A percentile compares a stretch with the other conserved stretches of the same genome.
These are phyloP conservation scores for Cancer borealis DNA, from an alignment of 2,888 invertebrate genomes.

Conservation along the genomic window DNA sequence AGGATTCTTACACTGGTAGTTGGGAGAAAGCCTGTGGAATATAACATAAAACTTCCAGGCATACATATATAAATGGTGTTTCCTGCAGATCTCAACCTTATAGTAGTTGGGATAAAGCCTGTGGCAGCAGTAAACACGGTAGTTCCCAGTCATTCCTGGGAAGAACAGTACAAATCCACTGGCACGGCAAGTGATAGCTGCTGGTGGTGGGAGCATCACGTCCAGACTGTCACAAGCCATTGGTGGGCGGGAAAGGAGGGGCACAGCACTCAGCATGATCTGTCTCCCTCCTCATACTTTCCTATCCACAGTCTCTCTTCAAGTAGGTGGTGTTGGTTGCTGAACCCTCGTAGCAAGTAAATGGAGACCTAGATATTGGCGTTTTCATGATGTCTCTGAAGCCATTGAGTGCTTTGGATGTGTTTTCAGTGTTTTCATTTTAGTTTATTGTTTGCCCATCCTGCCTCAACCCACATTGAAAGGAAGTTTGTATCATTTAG, in stretches of 20 bases:
- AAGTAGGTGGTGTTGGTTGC: constrained; percentile 1
- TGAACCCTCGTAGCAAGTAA: background rate
- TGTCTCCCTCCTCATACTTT: constrained; percentile 2
- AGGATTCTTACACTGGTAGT: constrained; percentile 15
- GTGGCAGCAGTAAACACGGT: background rate
- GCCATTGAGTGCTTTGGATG: background rate
- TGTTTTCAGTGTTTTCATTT: background rate
- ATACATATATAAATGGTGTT: background rate
- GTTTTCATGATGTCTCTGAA: background rate
- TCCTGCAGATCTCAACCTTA: constrained; percentile 8
- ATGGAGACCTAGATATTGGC: background rate
- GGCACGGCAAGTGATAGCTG: constrained; percentile 28
- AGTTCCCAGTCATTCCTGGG: constrained; percentile 42
- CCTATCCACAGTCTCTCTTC: constrained; percentile 3
- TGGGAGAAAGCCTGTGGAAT: background rate
- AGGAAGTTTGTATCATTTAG: background rate
- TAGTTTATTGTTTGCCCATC: background rate
- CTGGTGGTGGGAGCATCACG: constrained; percentile 47
- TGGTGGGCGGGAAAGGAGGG: background rate
- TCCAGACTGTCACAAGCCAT: constrained; percentile 45
- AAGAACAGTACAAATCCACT: constrained; percentile 66
- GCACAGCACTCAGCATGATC: background rate
- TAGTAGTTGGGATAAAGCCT: background rate
- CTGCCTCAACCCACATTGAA: background rate
- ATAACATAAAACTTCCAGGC: background rate